Evolutionary conservation across 35 echinoderm and acorn worm species (phyloP), one percentile per base, ranked within the genome.

Genomic region (Hemicentrotus pulcherrimus): DNA sequence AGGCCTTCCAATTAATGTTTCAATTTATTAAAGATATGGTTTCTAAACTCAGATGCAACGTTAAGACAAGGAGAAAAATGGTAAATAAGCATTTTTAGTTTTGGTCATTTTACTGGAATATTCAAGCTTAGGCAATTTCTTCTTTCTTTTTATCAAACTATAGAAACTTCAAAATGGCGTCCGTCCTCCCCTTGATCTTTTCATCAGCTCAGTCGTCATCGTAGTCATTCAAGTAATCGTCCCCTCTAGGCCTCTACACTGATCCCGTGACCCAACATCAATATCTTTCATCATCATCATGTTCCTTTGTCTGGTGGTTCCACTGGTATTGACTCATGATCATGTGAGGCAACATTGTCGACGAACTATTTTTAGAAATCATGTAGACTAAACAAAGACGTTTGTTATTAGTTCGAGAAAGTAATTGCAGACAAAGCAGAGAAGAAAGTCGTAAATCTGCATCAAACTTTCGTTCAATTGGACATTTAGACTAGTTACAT

Each of bases 301-400:
- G 65, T 78, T 78, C 65, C 65, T 78, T 78, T 78, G 65, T 78
- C 65, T 78, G 65, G 65, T n/a, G 7, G 19, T 78, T 78, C 65
- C 65, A 15, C 22, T 28, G 22, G 65, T 78, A 78, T 78, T 78
- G 65, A 78, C 65, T 78, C 65, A 78, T 78, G 65, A 2, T 13
- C 52, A 59, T n/a, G 18, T 78, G 65, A 78, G 19, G 65, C 4
- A 78, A 59, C 52, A 59, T 59, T 59, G 8, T 78, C 24, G 4
- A 78, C 65, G 22, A 78, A 78, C 65, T 78, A 78, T 78, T 78
- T 78, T 78, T n/a, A 28, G 65, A 78, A 78, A 78, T 78, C 65
- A 28, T 78, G 65, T 28, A 78, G 65, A 78, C 65, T 78, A 78
- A 78, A 78, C 65, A 78, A n/a, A 78, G 65, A 22, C 65, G 65